A percentile compares a stretch with the other conserved stretches of the same genome.
Evolutionary conservation across 2,113 vertebrate species (phyloP).

Genomic region (Regulus satrapa): DNA sequence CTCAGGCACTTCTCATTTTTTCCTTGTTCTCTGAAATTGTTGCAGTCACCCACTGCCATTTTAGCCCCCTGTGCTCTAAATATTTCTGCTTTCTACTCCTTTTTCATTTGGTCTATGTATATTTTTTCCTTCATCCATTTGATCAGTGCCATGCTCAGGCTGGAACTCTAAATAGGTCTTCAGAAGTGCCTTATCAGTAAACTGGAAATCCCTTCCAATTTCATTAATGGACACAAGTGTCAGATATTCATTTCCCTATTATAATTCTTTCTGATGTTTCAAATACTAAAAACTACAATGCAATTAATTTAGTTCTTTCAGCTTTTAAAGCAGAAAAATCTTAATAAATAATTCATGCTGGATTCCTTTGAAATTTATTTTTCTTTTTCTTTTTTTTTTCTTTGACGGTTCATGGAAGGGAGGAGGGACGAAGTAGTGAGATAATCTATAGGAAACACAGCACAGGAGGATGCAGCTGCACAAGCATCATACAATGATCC

Average conservation of each 20-base stretch:
- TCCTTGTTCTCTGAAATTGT: background rate
- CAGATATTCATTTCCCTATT: background rate
- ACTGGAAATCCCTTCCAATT: background rate
- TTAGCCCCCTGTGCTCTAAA: background rate
- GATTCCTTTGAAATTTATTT: background rate
- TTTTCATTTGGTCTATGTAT: background rate
- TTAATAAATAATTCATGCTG: background rate
- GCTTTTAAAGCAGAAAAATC: background rate
- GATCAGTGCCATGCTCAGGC: background rate
- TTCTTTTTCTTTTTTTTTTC: too few relatives aligned
- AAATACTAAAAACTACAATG: background rate
- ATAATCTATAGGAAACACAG: background rate
- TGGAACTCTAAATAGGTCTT: background rate
- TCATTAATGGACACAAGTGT: background rate
- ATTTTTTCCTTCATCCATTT: background rate
- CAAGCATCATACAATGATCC: background rate
- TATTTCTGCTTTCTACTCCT: background rate
- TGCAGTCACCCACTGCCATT: background rate
- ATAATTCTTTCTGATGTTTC: background rate
- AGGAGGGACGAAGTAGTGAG: background rate
- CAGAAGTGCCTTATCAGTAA: background rate
- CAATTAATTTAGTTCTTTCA: background rate
- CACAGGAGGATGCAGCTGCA: background rate
- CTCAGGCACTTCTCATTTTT: background rate
- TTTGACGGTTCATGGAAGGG: background rate